Percentiles rank a stretch among this genome's conserved stretches.
These are phyloP conservation scores for Zaprionus obscuricornis DNA, from an alignment of 2,888 invertebrate genomes.

Conservation along the genomic window DNA sequence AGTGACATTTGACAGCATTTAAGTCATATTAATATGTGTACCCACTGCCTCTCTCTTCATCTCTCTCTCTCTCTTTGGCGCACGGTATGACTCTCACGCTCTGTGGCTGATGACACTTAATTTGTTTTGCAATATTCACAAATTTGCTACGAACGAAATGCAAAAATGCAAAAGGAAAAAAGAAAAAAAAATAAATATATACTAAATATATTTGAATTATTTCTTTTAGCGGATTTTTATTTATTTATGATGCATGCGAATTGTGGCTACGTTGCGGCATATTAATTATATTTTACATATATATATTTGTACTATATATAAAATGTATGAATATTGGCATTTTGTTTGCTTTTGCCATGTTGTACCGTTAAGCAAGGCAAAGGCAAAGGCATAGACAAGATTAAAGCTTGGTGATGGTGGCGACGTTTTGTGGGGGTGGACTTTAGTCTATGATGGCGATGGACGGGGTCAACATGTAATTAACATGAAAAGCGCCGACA, in stretches of 20 bases:
- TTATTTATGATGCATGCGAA: conserved; percentile 64
- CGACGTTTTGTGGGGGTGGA: not conserved
- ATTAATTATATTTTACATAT: conserved; percentile 59
- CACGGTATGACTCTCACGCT: not conserved
- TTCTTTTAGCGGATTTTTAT: conserved; percentile 16
- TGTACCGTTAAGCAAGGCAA: conserved; percentile 2
- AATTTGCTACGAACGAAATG: conserved; percentile 47
- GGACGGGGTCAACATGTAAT: conserved; percentile 38
- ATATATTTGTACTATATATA: conserved; percentile 16
- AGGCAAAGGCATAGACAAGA: too few relatives aligned
- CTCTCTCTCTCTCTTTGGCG: not conserved
- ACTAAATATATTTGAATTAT: not conserved
- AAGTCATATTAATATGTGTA: conserved; percentile 45
- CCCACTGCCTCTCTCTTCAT: not conserved
- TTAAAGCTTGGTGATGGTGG: too few relatives aligned
- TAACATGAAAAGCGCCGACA: conserved; percentile 72
- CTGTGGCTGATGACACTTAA: conserved; percentile 48
- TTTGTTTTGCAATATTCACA: conserved; percentile 51
- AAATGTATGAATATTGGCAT: conserved; percentile 59
- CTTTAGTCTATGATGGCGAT: not conserved
- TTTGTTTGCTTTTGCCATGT: conserved; percentile 30
- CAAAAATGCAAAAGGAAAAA: conserved; percentile 37
- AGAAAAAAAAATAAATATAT: conserved; percentile 26
- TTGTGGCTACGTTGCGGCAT: conserved; percentile 54
- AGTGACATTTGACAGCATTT: conserved; percentile 45